A percentile compares a stretch with the other conserved stretches of the same genome.
These are phyloP conservation scores for Sebastes jordani DNA, from an alignment of 2,797 vertebrate genomes.

Conservation along the genomic window DNA sequence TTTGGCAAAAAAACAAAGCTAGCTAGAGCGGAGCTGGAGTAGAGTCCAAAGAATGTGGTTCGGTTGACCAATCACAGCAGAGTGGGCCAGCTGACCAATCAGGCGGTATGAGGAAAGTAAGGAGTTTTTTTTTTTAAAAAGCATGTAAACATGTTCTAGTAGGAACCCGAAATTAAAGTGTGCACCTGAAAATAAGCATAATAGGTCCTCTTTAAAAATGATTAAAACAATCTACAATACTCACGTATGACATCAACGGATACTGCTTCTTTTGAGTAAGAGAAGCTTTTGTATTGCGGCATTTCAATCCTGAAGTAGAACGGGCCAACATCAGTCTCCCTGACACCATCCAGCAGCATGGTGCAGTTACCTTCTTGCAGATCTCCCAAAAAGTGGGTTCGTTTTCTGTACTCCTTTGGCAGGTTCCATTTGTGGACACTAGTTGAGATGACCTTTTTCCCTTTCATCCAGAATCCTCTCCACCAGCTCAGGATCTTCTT, in stretches of 20 bases:
- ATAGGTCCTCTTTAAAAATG: neutral
- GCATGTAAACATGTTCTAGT: no score
- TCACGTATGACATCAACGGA: slow-evolving; percentile 3
- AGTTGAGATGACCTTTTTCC: neutral
- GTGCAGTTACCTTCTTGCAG: neutral
- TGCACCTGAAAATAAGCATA: no score
- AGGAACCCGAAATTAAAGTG: no score
- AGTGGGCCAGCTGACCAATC: no score
- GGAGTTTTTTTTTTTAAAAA: no score
- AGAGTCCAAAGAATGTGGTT: no score
- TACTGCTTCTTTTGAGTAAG: neutral
- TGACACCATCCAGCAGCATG: slow-evolving; percentile 11
- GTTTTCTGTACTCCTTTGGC: neutral
- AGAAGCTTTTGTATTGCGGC: neutral
- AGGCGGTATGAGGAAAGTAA: no score
- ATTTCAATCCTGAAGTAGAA: slow-evolving; percentile 37
- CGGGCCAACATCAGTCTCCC: slow-evolving; percentile 1
- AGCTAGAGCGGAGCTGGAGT: no score
- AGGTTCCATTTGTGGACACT: slow-evolving; percentile 5
- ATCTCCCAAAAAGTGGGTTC: neutral
- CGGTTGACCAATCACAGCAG: no score
- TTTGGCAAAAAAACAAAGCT: no score
- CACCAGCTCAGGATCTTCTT: neutral
- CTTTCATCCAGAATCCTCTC: slow-evolving; percentile 20
- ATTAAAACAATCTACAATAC: neutral